Evolutionary conservation across 1,140 invertebrate genomes (phyloP).

Genomic region (Neodiprion fabricii): DNA sequence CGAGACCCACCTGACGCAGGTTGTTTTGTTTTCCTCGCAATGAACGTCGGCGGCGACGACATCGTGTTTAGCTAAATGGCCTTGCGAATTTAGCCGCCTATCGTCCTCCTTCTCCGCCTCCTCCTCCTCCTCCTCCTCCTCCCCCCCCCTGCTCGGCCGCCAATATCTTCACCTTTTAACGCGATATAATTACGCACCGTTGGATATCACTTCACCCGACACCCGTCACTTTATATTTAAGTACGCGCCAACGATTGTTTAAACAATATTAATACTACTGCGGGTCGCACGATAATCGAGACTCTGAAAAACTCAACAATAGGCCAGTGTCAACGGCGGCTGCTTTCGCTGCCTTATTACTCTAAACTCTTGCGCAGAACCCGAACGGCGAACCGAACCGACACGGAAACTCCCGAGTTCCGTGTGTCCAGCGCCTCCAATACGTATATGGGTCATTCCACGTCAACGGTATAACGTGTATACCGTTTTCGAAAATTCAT

Average conservation of each 20-base stretch:
- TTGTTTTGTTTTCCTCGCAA: background rate
- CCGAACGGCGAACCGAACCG: background rate
- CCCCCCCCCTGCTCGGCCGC: too few species aligned
- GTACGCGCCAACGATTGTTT: background rate
- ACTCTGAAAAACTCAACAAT: background rate
- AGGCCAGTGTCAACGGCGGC: background rate
- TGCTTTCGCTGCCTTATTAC: background rate
- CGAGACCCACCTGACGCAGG: conserved; percentile 6
- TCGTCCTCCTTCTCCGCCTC: background rate
- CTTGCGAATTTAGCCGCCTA: conserved; percentile 1
- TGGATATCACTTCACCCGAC: background rate
- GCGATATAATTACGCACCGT: background rate
- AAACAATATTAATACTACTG: background rate
- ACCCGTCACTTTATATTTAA: background rate
- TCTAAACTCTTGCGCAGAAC: conserved; percentile 5
- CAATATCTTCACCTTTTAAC: background rate
- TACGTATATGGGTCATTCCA: background rate
- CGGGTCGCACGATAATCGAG: background rate
- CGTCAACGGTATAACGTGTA: background rate
- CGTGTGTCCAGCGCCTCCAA: background rate
- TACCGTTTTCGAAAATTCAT: too few species aligned
- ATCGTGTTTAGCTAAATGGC: conserved; percentile 1
- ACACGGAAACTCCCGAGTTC: background rate
- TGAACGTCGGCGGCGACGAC: background rate
- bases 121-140: too few species aligned